phyloP scores from a whole-genome alignment of 1,140 invertebrate species.

The Nixonia krombeini region DNA sequence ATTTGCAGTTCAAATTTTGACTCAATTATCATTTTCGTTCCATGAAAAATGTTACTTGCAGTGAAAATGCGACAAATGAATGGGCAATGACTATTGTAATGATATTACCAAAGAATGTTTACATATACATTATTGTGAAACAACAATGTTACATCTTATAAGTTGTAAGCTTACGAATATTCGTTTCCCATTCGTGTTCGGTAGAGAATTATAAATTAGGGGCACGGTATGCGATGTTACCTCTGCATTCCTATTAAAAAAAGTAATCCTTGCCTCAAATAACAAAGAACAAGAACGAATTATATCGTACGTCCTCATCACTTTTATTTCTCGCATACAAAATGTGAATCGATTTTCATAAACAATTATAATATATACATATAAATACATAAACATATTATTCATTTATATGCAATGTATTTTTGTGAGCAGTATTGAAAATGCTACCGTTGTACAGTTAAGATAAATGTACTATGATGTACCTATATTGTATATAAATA shows the following conservation, averaged over 20 bases:
- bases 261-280: conserved; percentile 30
- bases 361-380: conserved; percentile 6
- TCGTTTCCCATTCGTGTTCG: conserved; percentile 10
- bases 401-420: conserved; percentile 64
- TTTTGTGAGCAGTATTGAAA: conserved; percentile 68
- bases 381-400: conserved; percentile 46
- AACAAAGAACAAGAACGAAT: conserved; percentile 12
- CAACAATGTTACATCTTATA: background rate
- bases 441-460: conserved; percentile 66
- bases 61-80: conserved; percentile 1
- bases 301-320: conserved; percentile 12
- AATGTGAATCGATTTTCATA: conserved; percentile 24
- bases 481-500: conserved; percentile 70
- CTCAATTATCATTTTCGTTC: too few relatives aligned
- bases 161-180: conserved; percentile 1
- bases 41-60: too few relatives aligned
- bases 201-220: conserved; percentile 4
- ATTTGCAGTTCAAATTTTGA: too few relatives aligned
- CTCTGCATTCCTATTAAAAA: conserved; percentile 16
- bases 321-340: conserved; percentile 22
- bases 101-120: background rate
- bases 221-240: conserved; percentile 39
- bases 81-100: background rate
- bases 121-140: background rate
- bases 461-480: conserved; percentile 65